Percentiles rank a stretch among this genome's conserved stretches.
Evolutionary conservation across 2,888 invertebrate species (phyloP).

Genomic region (Graphium colonna): DNA sequence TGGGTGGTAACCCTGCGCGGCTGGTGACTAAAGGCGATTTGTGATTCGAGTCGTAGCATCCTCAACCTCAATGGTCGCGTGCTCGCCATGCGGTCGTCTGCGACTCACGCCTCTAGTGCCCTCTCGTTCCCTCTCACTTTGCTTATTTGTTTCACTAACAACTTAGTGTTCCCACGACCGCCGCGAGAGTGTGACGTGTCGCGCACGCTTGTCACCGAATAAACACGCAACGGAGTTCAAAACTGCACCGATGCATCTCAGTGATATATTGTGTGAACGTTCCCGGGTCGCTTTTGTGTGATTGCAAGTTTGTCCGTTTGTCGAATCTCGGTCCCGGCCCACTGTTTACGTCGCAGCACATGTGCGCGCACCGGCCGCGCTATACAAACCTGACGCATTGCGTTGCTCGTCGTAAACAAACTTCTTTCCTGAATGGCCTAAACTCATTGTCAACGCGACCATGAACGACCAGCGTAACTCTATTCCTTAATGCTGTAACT

Average conservation of each 20-base stretch:
- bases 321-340: constrained; percentile 30
- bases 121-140: constrained; percentile 59
- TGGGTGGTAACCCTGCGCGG: background rate
- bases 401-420: constrained; percentile 51
- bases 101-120: constrained; percentile 43
- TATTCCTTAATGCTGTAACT: background rate
- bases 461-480: background rate
- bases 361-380: constrained; percentile 35
- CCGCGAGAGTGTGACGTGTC: constrained; percentile 57
- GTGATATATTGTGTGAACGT: constrained; percentile 41
- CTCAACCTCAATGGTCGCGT: constrained; percentile 22
- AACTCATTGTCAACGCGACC: background rate
- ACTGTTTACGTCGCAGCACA: constrained; percentile 56
- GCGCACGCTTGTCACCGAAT: constrained; percentile 36
- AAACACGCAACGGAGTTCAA: constrained; percentile 49
- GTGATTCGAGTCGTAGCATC: constrained; percentile 14
- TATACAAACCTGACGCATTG: constrained; percentile 49
- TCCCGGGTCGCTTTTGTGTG: constrained; percentile 26
- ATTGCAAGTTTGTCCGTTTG: constrained; percentile 13
- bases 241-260: constrained; percentile 41
- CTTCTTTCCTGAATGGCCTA: constrained; percentile 27
- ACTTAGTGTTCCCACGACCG: constrained; percentile 60
- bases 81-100: constrained; percentile 31
- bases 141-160: constrained; percentile 53
- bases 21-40: background rate